Evolutionary conservation across 2,113 vertebrate genomes (phyloP).

Genomic region (Calidris pugnax): DNA sequence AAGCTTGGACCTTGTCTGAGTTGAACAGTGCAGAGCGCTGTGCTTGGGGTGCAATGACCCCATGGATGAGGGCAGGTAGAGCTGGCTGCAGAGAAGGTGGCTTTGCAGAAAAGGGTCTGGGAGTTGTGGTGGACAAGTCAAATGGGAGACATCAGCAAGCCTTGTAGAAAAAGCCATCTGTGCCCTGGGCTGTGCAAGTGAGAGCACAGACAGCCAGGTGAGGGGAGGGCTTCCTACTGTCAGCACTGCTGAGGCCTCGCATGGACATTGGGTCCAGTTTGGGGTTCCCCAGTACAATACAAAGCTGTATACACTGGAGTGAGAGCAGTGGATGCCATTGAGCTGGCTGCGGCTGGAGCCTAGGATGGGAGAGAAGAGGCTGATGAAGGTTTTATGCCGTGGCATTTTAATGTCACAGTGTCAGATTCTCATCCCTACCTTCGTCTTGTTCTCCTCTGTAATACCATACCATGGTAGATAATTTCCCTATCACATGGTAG

Average conservation of each 20-base stretch:
- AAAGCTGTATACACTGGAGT: no score
- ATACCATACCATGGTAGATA: background rate
- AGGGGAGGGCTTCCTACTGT: background rate
- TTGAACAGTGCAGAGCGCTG: background rate
- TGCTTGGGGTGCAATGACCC: background rate
- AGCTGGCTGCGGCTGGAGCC: background rate
- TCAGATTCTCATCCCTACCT: background rate
- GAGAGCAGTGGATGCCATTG: background rate
- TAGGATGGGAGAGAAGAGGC: background rate
- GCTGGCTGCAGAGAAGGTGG: background rate
- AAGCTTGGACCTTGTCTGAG: background rate
- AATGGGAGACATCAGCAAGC: background rate
- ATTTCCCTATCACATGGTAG: background rate
- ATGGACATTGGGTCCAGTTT: background rate
- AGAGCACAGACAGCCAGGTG: background rate
- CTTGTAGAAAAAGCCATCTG: background rate
- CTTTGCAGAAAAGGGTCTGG: background rate
- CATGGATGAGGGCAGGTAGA: background rate
- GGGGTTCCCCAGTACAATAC: background rate
- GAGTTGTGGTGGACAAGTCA: background rate
- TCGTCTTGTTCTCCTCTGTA: background rate
- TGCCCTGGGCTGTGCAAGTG: background rate
- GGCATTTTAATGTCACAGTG: background rate
- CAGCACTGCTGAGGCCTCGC: background rate
- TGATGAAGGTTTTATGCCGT: background rate